Evolutionary conservation across 2,113 vertebrate genomes (phyloP), one percentile per base, ranked within the genome.

Genomic region (Cyanoramphus novaezelandiae): DNA sequence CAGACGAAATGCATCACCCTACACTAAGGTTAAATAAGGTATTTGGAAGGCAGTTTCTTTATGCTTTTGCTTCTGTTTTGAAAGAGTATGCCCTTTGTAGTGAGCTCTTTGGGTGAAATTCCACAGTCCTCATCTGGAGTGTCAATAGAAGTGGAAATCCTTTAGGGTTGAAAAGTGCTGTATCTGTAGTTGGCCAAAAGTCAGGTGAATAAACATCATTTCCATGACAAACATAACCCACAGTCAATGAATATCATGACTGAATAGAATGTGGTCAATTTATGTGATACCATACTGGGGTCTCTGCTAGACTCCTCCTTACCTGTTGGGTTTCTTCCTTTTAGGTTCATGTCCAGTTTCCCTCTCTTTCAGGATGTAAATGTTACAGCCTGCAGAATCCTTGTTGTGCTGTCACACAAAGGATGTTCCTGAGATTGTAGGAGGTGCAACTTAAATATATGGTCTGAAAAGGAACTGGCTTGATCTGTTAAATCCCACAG

Each of bases 191-290:
- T 78, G 70, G 64, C 70, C 43, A 70, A 53, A 90, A 92, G 65
- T 92, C 77, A 91, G 78, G 65, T 95, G 74, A 87, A 93, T 92
- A 90, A 94, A 93, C 82, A 60, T 57, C 68, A 88, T 82, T 95
- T 93, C 82, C 62, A 35, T 62, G 49, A 72, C 77, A 95, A 97
- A 82, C 47, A 41, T 59, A 92, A 79, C 23, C 72, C 35, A 6
- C 35, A 62, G 72, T 76, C 88, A 92, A 50, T 92, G 70, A 80
- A 47, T 31, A 74, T 49, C 27, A 47, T 79, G 52, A 28, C 47
- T 76, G 47, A 49, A 41, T 49, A 49, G 41, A 82, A 92, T 71
- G 59, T 47, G 52, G 81, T 81, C 67, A 72, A 59, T 68, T 86
- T 82, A 25, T 41, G 90, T 88, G 83, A 91, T 41, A 41, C 60